Evolutionary conservation across 2,888 invertebrate species (phyloP), one percentile per base, ranked within the genome.

Genomic region (Lasioglossum morio): DNA sequence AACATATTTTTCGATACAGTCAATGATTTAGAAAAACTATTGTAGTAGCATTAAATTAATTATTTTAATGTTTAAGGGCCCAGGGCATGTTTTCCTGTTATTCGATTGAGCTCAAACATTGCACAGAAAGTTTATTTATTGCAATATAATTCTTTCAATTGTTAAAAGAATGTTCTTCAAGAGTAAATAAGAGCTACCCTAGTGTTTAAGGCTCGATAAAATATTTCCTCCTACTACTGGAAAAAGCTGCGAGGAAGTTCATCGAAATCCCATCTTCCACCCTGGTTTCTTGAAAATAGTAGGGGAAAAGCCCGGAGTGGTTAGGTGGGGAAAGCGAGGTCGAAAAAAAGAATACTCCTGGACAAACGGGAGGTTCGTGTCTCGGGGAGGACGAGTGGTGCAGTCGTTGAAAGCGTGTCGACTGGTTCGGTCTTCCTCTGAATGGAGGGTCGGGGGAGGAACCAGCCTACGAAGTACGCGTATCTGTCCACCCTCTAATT

Each of bases 331-430:
- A 82, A 84, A 84, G 79, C 78, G 72, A 76, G 80, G 77, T 74
- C 27, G 19, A 19, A 23, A 48, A 48, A 73, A 73, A 85, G 85
- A 88, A 90, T 87, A 82, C 87, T 87, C 76, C 75, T 80, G 72
- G 84, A 84, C 77, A 83, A 85, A 80, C 73, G 81, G 74, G 81
- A 88, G 89, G 85, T 88, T 88, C 57, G 76, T 66, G 76, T 75
- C 81, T 77, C 75, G 77, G 76, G 69, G 80, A 73, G 80, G 80
- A 83, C 85, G 86, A 75, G 78, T 63, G 82, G 77, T 87, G 90
- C 92, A 94, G 93, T 94, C 93, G 91, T 90, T 91, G 86, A 87
- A 87, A 88, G 91, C 82, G 88, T 91, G 92, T 88, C 91, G 91
- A 77, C 82, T 87, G 87, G 91, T 86, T 81, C 90, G 90, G 90